Evolutionary conservation across 2,797 vertebrate genomes (phyloP).

Genomic region (Rhinoraja longicauda): DNA sequence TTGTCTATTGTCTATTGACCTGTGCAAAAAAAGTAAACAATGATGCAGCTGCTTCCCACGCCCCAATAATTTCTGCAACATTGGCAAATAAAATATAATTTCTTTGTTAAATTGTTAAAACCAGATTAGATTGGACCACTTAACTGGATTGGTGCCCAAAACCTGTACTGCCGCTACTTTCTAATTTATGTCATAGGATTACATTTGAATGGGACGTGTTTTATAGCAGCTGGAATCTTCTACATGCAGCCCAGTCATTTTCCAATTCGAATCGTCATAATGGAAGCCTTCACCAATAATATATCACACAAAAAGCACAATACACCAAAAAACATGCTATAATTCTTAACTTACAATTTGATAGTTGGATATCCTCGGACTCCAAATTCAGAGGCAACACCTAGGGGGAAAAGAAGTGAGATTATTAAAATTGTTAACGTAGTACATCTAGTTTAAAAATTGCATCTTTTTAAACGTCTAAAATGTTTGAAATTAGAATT

Average conservation of each 20-base stretch:
- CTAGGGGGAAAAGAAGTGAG: conserved; percentile 58
- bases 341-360: conserved; percentile 83
- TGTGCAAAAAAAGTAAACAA: neutral
- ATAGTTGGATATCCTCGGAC: conserved; percentile 97
- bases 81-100: neutral
- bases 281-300: neutral
- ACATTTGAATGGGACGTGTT: neutral
- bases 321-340: neutral
- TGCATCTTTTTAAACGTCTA: neutral
- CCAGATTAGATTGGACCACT: neutral
- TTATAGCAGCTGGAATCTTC: neutral
- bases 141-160: neutral
- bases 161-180: neutral
- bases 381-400: conserved; percentile 91
- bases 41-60: neutral
- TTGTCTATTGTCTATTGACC: too few species aligned
- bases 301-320: neutral
- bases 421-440: neutral
- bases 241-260: neutral
- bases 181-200: too few species aligned
- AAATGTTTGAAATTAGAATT: neutral
- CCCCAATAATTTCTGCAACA: neutral
- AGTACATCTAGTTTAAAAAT: neutral
- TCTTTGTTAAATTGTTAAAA: neutral
- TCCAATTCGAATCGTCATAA: neutral